phyloP scores from a whole-genome alignment of 2,888 invertebrate genomes.

The Phaonia tiefii region DNA sequence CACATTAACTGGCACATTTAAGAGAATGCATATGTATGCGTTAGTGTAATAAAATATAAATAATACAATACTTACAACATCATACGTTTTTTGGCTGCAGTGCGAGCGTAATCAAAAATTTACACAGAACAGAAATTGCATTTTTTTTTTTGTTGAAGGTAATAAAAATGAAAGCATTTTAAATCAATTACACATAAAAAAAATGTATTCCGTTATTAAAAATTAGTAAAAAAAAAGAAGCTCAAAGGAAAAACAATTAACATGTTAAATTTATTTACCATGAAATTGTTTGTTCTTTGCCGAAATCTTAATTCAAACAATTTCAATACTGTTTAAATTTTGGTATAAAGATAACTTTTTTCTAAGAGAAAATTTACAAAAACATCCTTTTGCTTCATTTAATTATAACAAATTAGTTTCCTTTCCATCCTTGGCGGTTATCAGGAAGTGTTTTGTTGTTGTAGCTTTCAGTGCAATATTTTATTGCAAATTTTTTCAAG shows the following conservation, averaged over 20 bases:
- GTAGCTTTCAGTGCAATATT: not conserved
- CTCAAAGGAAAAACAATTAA: too few relatives aligned
- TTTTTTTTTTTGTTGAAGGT: too few relatives aligned
- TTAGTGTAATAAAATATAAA: conserved; percentile 2
- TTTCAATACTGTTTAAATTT: too few relatives aligned
- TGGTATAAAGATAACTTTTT: too few relatives aligned
- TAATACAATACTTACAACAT: conserved; percentile 25
- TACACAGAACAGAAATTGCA: too few relatives aligned
- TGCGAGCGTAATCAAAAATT: not conserved
- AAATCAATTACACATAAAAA: conserved; percentile 17
- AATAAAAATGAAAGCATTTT: conserved; percentile 4
- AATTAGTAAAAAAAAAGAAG: too few relatives aligned
- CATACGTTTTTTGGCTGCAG: not conserved
- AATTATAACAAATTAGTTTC: conserved; percentile 30
- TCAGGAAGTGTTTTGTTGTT: conserved; percentile 1
- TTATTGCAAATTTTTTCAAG: conserved; percentile 23
- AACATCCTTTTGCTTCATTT: too few relatives aligned
- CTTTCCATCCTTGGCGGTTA: not conserved
- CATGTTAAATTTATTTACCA: too few relatives aligned
- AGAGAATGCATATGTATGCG: not conserved
- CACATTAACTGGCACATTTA: not conserved
- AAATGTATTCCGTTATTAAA: too few relatives aligned
- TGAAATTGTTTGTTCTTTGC: too few relatives aligned
- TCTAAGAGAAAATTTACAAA: too few relatives aligned
- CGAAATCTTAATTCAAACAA: too few relatives aligned